Evolutionary conservation across 2,113 vertebrate genomes (phyloP).

Genomic region (Lepisosteus oculatus): DNA sequence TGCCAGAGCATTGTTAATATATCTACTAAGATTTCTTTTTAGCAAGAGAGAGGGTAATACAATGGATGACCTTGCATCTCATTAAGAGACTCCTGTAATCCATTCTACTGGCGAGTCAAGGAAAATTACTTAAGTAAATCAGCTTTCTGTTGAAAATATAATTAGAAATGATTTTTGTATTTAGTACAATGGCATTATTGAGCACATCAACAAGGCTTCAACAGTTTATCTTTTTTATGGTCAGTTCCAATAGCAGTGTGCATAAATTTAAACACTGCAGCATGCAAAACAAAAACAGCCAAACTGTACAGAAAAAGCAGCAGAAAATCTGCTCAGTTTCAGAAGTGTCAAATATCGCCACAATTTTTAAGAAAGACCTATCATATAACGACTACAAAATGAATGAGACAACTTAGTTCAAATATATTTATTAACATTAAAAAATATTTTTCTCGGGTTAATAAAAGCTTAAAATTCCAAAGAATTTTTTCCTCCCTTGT

Average conservation of each 20-base stretch:
- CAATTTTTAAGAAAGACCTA: no score
- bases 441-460: no score
- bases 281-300: no score
- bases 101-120: slow-evolving; percentile 25
- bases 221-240: slow-evolving; percentile 34
- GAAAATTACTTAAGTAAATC: slow-evolving; percentile 38
- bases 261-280: neutral
- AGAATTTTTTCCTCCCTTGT: no score
- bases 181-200: slow-evolving; percentile 33
- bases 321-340: neutral
- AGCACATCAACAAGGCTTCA: slow-evolving; percentile 42
- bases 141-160: slow-evolving; percentile 36
- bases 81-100: slow-evolving; percentile 32
- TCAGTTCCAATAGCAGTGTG: slow-evolving; percentile 29
- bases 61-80: slow-evolving; percentile 36
- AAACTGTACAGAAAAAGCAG: slow-evolving; percentile 11
- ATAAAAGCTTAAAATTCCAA: no score
- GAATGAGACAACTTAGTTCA: no score
- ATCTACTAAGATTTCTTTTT: neutral
- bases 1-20: no score
- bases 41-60: slow-evolving; percentile 16
- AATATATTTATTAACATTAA: no score
- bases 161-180: slow-evolving; percentile 47
- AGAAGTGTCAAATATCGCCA: no score
- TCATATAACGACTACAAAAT: no score